Percentiles rank a stretch among this genome's conserved stretches.
Conservation (phyloP, 2,888 invertebrate species). For the Leucozona laternaria region DNA sequence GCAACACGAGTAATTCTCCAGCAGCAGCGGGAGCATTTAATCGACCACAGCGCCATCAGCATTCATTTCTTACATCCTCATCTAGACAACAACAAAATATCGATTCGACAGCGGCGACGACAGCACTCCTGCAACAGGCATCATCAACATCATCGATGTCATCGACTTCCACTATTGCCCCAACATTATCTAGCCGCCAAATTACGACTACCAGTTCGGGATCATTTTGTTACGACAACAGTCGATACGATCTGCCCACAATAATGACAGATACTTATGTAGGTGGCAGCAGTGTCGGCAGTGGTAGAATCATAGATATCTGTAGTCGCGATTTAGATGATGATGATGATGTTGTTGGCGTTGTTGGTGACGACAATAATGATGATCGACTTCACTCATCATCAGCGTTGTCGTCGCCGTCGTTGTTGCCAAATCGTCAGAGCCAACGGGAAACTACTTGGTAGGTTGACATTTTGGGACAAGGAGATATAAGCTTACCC, state of each 20-base stretch:
- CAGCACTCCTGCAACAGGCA: conserved; percentile 56
- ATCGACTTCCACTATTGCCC: conserved; percentile 51
- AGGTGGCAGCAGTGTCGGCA: conserved; percentile 76
- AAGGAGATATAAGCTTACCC: background rate
- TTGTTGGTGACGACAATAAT: conserved; percentile 78
- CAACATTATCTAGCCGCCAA: conserved; percentile 46
- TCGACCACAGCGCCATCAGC: conserved; percentile 52
- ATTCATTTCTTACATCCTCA: conserved; percentile 53
- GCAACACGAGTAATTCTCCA: conserved; percentile 21
- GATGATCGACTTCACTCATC: conserved; percentile 76
- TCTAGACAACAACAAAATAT: conserved; percentile 34
- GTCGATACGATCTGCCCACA: conserved; percentile 70
- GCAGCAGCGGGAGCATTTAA: conserved; percentile 22
- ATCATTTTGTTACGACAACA: conserved; percentile 64
- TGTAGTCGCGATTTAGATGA: conserved; percentile 80
- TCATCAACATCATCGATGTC: conserved; percentile 66
- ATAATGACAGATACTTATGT: conserved; percentile 75
- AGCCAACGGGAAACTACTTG: conserved; percentile 63
- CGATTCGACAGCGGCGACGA: conserved; percentile 10
- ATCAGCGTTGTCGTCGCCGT: conserved; percentile 54
- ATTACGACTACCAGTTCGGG: conserved; percentile 66
- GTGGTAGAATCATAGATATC: conserved; percentile 79
- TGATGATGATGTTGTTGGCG: conserved; percentile 79
- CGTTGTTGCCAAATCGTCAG: conserved; percentile 72
- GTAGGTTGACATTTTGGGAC: conserved; percentile 53